Evolutionary conservation across 30 jellyfish, hydroid and myxozoan genomes (phyloP).

Genomic region (Aurelia coerulea): DNA sequence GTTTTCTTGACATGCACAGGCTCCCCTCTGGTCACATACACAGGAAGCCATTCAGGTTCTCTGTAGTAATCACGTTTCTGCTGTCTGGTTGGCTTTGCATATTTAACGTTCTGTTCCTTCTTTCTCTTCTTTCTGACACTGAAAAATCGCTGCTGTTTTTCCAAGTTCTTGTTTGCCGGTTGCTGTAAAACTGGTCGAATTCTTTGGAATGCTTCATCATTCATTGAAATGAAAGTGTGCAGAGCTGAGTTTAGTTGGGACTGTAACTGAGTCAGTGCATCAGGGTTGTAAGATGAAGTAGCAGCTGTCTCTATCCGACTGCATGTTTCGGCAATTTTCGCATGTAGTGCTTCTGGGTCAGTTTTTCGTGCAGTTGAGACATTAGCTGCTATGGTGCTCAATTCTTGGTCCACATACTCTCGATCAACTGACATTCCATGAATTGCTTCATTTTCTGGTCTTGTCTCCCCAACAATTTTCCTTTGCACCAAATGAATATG

Average conservation of each 20-base stretch:
- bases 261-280: conserved; percentile 1
- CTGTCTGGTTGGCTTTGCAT: conserved; percentile 6
- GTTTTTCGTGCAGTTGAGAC: neutral
- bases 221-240: neutral
- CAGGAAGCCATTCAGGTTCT: conserved; percentile 19
- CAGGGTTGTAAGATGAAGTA: neutral
- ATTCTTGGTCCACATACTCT: conserved; percentile 11
- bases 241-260: neutral
- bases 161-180: conserved; percentile 4
- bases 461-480: neutral
- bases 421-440: neutral
- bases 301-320: neutral
- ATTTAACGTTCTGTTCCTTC: neutral
- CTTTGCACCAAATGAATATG: conserved; percentile 17
- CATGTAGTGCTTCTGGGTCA: conserved; percentile 11
- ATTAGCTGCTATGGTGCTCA: conserved; percentile 3
- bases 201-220: neutral
- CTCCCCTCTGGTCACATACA: conserved; percentile 1
- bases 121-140: neutral
- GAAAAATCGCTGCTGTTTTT: conserved; percentile 7
- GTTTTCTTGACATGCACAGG: conserved; percentile 8
- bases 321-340: neutral
- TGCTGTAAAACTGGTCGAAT: neutral
- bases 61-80: neutral
- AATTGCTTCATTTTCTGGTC: neutral